Percentiles rank a stretch among this genome's conserved stretches.
Conservation (phyloP, 2,888 invertebrate genomes). For the Seira ritae region DNA sequence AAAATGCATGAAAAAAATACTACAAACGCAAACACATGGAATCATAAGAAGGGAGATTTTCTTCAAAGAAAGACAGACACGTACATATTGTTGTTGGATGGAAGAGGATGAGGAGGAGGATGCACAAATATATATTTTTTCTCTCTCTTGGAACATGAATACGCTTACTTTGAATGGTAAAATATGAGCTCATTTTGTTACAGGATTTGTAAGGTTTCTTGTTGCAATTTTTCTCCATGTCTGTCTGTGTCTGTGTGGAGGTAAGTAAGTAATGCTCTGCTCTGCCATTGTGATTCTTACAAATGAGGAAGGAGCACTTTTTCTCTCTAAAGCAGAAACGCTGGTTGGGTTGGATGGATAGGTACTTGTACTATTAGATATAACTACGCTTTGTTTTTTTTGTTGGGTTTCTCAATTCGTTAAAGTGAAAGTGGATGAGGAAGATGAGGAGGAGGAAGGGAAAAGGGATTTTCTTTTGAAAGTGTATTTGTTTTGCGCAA, state of each 20-base stretch:
- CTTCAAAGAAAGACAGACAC: too few species aligned
- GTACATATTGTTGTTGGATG: too few species aligned
- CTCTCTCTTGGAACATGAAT: too few species aligned
- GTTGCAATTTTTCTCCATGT: slow-evolving; percentile 44
- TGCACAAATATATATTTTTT: too few species aligned
- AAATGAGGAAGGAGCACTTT: not conserved
- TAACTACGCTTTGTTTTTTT: not conserved
- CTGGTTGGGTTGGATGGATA: not conserved
- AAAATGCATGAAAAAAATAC: too few species aligned
- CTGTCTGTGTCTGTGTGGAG: not conserved
- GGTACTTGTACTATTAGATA: too few species aligned
- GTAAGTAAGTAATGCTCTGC: not conserved
- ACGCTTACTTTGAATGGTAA: not conserved
- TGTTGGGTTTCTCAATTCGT: not conserved
- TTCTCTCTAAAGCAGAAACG: not conserved
- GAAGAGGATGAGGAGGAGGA: too few species aligned
- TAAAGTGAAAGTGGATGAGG: slow-evolving; percentile 7
- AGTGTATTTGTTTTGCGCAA: slow-evolving; percentile 23
- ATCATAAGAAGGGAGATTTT: too few species aligned
- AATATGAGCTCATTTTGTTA: slow-evolving; percentile 58
- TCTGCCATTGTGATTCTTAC: not conserved
- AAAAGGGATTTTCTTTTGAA: not conserved
- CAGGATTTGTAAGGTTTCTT: slow-evolving; percentile 59
- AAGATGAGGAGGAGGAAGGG: not conserved
- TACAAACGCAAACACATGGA: too few species aligned